Base-by-base conservation (phyloP, 2,888 invertebrate species). In the Agonum fuliginosum region DNA sequence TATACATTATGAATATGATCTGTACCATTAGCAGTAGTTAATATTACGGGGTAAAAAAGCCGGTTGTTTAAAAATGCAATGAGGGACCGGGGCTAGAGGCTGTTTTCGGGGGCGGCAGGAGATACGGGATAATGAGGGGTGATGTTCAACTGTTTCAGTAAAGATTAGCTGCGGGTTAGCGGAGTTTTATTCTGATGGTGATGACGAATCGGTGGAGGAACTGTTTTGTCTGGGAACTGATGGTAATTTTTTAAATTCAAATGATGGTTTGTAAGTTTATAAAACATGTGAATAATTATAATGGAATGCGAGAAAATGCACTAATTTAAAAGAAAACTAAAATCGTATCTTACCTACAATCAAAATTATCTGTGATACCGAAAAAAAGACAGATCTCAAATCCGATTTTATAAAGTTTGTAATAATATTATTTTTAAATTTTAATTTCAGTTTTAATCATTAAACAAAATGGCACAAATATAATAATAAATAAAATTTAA, bases 1-100 rank as follows among this genome's bases (percentile, higher is more conserved):
- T 79, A 77, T 79, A 69, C 78, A 80, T 80, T 80, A 80, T 80
- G 79, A 79, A 80, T 80, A 80, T 80, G 79, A 80, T 80, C 78
- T 77, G 6, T 51, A 71, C 77, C 79, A 80, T 80, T 80, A 80
- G 78, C 76, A 75, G 78, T 79, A 79, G 78, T 79, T 79, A 79
- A 80, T 80, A 78, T 77, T 34, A 72, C 14, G 67, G 73, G 78
- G 78, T 78, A 79, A 74, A 79, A 81, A 73, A 78, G 78, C 77
- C 74, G 78, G 78, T 78, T 72, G 70, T 77, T 77, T 67, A 67
- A 67, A 67, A 67, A 67, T 67, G 20, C 20, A 43, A 8, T 8
- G 30, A 30, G 8, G 30, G 30, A 30, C 30, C 58, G 30, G 22
- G 54, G 54, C 10, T 8, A 14, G 58, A 62, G 17, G 58, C 14